Conservation (phyloP, 1,140 invertebrate species). For the Cheumatopsyche charites region DNA sequence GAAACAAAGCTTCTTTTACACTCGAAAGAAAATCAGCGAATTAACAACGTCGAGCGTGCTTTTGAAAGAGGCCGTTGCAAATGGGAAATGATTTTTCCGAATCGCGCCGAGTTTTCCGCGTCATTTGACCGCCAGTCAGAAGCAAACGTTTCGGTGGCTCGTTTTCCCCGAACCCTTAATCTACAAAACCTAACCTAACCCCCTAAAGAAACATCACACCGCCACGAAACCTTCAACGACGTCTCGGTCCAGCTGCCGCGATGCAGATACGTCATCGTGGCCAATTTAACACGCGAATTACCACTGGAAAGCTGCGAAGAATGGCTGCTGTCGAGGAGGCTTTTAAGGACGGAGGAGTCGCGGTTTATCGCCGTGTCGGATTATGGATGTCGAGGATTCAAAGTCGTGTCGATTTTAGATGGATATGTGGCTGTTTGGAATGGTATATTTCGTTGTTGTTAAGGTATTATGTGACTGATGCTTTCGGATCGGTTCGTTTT, state of each 20-base stretch:
- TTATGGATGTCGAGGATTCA: too few relatives aligned
- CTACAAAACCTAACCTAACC: too few relatives aligned
- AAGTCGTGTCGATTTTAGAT: too few relatives aligned
- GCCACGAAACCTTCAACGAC: background rate
- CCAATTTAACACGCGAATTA: slow-evolving; percentile 8
- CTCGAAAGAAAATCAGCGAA: background rate
- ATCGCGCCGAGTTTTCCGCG: slow-evolving; percentile 33
- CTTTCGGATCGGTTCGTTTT: too few relatives aligned
- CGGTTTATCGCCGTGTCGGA: too few relatives aligned
- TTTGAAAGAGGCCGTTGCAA: slow-evolving; percentile 23
- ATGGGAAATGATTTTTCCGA: slow-evolving; percentile 39
- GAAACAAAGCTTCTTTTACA: background rate
- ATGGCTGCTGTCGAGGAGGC: background rate
- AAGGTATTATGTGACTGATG: too few relatives aligned
- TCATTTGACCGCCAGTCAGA: slow-evolving; percentile 32
- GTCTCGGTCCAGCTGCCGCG: slow-evolving; percentile 14
- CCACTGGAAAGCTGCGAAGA: background rate
- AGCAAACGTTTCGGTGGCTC: slow-evolving; percentile 4
- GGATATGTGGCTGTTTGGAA: too few relatives aligned
- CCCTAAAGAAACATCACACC: too few relatives aligned
- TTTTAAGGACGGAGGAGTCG: background rate
- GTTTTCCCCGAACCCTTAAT: too few relatives aligned
- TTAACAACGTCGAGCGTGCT: background rate
- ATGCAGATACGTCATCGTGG: slow-evolving; percentile 20
- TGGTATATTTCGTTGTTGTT: too few relatives aligned